phyloP scores from a whole-genome alignment of 2,113 vertebrate species.

The Macrotis lagotis region DNA sequence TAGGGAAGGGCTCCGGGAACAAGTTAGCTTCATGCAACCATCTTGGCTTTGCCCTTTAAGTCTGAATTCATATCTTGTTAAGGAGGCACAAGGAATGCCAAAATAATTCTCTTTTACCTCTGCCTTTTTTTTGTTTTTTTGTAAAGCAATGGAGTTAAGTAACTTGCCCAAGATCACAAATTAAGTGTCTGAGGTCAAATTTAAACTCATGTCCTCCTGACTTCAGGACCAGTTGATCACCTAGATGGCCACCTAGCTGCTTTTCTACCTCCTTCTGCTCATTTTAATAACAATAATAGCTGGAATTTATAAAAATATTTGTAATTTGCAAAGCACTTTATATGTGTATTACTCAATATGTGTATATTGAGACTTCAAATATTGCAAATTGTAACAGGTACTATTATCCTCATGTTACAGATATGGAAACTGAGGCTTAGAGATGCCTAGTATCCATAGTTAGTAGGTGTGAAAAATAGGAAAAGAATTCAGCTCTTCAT shows the following conservation, averaged over 20 bases:
- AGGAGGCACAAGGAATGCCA: neutral
- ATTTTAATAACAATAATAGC: neutral
- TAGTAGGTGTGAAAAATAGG: neutral
- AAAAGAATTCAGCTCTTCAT: neutral
- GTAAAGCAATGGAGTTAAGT: too few relatives aligned
- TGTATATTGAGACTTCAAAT: neutral
- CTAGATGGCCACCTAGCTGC: too few relatives aligned
- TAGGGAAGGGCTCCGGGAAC: too few relatives aligned
- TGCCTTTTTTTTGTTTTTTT: too few relatives aligned
- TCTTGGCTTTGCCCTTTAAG: too few relatives aligned
- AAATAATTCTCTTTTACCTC: neutral
- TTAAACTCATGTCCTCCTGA: too few relatives aligned
- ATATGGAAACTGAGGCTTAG: neutral
- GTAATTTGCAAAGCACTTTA: neutral
- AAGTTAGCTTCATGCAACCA: too few relatives aligned
- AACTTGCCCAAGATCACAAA: too few relatives aligned
- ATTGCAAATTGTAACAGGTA: neutral
- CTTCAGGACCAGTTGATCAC: too few relatives aligned
- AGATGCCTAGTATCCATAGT: neutral
- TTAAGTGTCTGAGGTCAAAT: too few relatives aligned
- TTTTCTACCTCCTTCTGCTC: neutral
- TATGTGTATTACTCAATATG: neutral
- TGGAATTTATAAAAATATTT: neutral
- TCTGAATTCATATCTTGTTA: neutral
- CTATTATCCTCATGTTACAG: neutral